Percentiles rank a stretch among this genome's conserved stretches.
Conservation (phyloP, 2,888 invertebrate genomes). For the Conus canariensis region DNA sequence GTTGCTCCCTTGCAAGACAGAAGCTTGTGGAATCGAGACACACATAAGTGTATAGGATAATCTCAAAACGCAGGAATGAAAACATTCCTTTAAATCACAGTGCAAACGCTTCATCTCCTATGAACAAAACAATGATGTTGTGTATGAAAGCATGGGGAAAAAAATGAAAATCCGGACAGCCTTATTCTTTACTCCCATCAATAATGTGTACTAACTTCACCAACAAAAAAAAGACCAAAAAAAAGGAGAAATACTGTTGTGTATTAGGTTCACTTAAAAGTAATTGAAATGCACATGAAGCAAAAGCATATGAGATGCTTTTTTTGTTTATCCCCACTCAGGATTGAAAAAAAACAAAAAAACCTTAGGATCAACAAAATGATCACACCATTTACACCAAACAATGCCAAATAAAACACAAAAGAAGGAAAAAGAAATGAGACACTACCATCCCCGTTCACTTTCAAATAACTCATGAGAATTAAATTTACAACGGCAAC, state of each 20-base stretch:
- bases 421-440: too few relatives aligned
- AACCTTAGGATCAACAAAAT: too few relatives aligned
- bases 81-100: slow-evolving; percentile 3
- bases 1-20: neutral
- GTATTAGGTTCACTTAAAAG: neutral
- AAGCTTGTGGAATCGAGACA: neutral
- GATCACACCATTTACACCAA: too few relatives aligned
- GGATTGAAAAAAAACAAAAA: too few relatives aligned
- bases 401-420: too few relatives aligned
- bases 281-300: too few relatives aligned
- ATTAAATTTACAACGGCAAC: too few relatives aligned
- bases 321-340: too few relatives aligned
- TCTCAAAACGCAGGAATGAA: slow-evolving; percentile 22
- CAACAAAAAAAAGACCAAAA: neutral
- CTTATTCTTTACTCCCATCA: neutral
- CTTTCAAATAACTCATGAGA: too few relatives aligned
- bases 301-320: too few relatives aligned
- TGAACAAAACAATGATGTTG: neutral
- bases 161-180: neutral
- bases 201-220: neutral
- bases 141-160: neutral
- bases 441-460: too few relatives aligned
- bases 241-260: neutral
- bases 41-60: neutral
- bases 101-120: neutral